Evolutionary conservation across 2,797 vertebrate genomes (phyloP).

Genomic region (Pangasius djambal): DNA sequence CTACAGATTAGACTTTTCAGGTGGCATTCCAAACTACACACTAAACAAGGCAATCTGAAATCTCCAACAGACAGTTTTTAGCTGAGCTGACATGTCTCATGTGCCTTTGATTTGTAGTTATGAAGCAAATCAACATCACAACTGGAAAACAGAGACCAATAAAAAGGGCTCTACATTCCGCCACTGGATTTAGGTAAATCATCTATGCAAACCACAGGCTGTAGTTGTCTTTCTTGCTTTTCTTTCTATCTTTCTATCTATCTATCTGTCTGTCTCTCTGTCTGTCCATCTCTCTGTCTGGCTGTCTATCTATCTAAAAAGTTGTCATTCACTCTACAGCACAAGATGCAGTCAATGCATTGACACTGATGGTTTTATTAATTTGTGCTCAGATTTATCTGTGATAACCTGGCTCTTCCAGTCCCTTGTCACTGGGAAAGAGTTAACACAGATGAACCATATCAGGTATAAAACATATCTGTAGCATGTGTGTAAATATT

Average conservation of each 20-base stretch:
- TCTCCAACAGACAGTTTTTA: neutral
- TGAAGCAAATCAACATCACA: slow-evolving; percentile 92
- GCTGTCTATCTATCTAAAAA: neutral
- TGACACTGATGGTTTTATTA: neutral
- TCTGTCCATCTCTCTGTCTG: neutral
- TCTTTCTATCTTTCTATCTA: neutral
- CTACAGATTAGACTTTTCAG: slow-evolving; percentile 91
- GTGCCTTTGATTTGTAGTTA: slow-evolving; percentile 72
- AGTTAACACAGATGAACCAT: slow-evolving; percentile 89
- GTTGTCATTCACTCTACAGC: neutral
- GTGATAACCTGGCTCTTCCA: slow-evolving; percentile 93
- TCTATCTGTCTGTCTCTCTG: neutral
- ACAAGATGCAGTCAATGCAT: neutral
- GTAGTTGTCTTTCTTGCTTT: neutral
- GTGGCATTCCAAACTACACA: slow-evolving; percentile 66
- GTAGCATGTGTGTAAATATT: neutral
- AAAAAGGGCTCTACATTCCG: slow-evolving; percentile 90
- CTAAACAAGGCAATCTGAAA: neutral
- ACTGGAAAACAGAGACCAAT: slow-evolving; percentile 92
- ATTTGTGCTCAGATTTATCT: slow-evolving; percentile 84
- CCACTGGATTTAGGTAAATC: slow-evolving; percentile 90
- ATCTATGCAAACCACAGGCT: neutral
- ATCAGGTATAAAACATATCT: slow-evolving; percentile 79
- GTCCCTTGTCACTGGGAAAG: slow-evolving; percentile 95
- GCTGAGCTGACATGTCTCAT: neutral